Evolutionary conservation across 92 coral and sea anemone genomes (phyloP).

Genomic region (Zoanthus sociatus): DNA sequence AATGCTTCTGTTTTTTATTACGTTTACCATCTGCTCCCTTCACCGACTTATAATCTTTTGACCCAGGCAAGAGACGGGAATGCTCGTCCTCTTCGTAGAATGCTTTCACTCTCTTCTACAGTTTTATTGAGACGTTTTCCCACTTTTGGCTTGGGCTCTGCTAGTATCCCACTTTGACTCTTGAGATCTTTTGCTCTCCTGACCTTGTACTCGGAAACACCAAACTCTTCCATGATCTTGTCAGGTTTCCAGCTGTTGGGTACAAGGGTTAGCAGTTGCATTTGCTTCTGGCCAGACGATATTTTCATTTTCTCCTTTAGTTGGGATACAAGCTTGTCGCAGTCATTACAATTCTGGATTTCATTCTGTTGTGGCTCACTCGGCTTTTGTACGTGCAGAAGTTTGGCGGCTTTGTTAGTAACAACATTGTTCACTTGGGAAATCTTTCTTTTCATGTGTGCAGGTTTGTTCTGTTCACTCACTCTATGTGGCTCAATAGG

Average conservation of each 20-base stretch:
- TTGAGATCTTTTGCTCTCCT: slow-evolving; percentile 16
- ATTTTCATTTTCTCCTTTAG: slow-evolving; percentile 24
- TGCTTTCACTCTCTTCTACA: slow-evolving; percentile 16
- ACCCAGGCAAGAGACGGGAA: slow-evolving; percentile 46
- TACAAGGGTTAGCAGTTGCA: slow-evolving; percentile 36
- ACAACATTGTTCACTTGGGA: slow-evolving; percentile 30
- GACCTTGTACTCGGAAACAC: slow-evolving; percentile 30
- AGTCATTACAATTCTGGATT: slow-evolving; percentile 24
- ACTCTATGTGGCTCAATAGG: slow-evolving; percentile 27
- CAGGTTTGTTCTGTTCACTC: slow-evolving; percentile 23
- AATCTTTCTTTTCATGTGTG: slow-evolving; percentile 30
- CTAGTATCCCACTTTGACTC: slow-evolving; percentile 21
- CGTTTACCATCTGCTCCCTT: slow-evolving; percentile 22
- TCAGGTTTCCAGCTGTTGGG: slow-evolving; percentile 24
- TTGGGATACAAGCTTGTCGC: slow-evolving; percentile 18
- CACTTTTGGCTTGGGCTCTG: slow-evolving; percentile 35
- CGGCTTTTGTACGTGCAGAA: slow-evolving; percentile 2
- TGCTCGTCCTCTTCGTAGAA: slow-evolving; percentile 46
- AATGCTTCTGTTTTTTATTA: slow-evolving; percentile 26
- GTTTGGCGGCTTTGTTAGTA: slow-evolving; percentile 28
- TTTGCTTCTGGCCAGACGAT: slow-evolving; percentile 33
- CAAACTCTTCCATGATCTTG: slow-evolving; percentile 31
- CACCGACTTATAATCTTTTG: slow-evolving; percentile 33
- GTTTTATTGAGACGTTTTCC: slow-evolving; percentile 18
- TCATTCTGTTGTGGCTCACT: slow-evolving; percentile 25